These are phyloP conservation scores for Myiopsitta monachus DNA, from an alignment of 2,113 vertebrate genomes.

Conservation along the genomic window DNA sequence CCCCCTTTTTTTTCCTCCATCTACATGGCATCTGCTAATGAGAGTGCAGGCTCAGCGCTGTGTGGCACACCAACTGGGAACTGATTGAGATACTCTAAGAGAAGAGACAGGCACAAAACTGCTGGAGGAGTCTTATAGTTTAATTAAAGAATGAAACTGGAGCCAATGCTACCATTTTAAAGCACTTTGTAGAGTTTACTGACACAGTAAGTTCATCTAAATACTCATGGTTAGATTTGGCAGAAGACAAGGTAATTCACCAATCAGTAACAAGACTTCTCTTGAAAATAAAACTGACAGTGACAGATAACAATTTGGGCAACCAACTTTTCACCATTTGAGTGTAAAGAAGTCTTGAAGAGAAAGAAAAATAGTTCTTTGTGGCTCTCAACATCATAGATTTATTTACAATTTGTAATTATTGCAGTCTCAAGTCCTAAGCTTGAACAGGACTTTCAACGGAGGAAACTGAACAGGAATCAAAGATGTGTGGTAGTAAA, in stretches of 20 bases:
- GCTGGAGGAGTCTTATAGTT: not conserved
- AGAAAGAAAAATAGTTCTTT: not conserved
- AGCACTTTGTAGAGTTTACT: not conserved
- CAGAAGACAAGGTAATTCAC: not conserved
- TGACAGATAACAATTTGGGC: not conserved
- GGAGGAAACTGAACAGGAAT: not conserved
- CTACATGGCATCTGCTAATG: not conserved
- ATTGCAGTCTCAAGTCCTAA: not conserved
- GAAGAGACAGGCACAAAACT: not conserved
- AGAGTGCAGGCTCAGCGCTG: not conserved
- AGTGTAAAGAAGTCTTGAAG: not conserved
- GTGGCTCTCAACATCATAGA: not conserved
- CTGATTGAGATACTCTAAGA: not conserved
- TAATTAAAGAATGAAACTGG: not conserved
- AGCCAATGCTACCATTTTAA: not conserved
- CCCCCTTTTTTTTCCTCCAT: accelerated
- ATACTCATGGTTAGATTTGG: not conserved
- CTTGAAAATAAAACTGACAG: not conserved
- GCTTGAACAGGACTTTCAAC: not conserved
- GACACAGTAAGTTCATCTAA: not conserved
- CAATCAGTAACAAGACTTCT: not conserved
- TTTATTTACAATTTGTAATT: not conserved
- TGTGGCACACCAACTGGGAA: not conserved
- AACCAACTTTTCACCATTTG: not conserved
- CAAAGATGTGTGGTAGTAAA: accelerated